A percentile compares a stretch with the other conserved stretches of the same genome.
Conservation (phyloP, 2,113 vertebrate species). For the Octodon degus region DNA sequence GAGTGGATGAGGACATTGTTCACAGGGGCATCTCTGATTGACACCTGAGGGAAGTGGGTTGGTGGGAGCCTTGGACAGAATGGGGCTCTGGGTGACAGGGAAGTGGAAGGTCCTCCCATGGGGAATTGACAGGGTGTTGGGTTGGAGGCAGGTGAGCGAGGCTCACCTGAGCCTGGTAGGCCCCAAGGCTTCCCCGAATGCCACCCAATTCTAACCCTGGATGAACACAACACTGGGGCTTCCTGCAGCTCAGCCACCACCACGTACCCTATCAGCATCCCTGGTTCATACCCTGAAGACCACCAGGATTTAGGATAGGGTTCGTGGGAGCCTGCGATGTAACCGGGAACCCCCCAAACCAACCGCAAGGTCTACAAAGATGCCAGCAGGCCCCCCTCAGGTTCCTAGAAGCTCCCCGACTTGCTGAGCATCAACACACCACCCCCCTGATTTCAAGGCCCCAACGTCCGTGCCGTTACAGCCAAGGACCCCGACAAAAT, state of each 20-base stretch:
- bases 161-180: background rate
- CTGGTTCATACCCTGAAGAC: background rate
- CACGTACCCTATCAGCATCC: background rate
- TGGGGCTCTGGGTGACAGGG: background rate
- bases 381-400: background rate
- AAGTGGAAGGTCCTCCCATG: background rate
- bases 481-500: background rate
- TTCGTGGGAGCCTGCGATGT: too few relatives aligned
- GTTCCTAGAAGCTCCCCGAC: background rate
- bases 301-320: background rate
- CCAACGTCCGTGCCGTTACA: background rate
- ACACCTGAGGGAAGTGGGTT: background rate
- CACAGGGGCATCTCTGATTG: background rate
- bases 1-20: background rate
- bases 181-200: fast-evolving
- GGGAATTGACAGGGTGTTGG: fast-evolving
- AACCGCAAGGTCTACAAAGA: background rate
- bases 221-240: fast-evolving
- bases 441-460: background rate
- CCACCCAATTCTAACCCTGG: background rate
- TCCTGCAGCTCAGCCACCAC: fast-evolving
- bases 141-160: too few relatives aligned
- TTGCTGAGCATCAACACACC: background rate
- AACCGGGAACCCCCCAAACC: background rate
- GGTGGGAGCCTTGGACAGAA: background rate